Conservation (phyloP, 2,888 invertebrate species). For the Ischnura elegans region DNA sequence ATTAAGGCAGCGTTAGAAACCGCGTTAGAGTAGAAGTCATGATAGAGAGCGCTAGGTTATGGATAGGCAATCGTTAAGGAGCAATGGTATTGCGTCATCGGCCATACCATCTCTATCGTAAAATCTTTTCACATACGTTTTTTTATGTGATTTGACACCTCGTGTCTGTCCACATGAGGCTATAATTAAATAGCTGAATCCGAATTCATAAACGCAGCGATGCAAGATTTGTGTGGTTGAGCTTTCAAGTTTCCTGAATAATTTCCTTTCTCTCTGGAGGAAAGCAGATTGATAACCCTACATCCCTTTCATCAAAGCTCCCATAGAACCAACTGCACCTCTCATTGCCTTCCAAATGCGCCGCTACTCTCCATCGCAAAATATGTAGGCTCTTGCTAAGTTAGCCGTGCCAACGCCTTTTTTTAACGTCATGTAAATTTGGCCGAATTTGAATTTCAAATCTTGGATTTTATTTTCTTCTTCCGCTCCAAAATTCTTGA, state of each 20-base stretch:
- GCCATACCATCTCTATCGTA: too few species aligned
- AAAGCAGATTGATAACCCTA: not conserved
- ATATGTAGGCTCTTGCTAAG: not conserved
- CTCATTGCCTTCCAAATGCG: not conserved
- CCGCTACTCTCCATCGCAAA: not conserved
- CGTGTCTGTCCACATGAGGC: too few species aligned
- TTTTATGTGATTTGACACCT: too few species aligned
- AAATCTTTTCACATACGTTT: too few species aligned
- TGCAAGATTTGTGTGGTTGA: not conserved
- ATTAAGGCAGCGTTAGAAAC: too few species aligned
- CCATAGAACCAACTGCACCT: not conserved
- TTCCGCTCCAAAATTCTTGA: not conserved
- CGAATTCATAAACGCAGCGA: not conserved
- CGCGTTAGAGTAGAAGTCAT: too few species aligned
- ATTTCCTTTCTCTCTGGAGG: not conserved
- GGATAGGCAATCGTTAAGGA: too few species aligned
- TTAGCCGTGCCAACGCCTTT: not conserved
- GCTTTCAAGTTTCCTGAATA: not conserved
- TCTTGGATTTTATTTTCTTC: not conserved
- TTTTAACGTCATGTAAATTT: not conserved
- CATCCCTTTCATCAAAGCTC: not conserved
- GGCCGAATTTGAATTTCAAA: constrained; percentile 10
- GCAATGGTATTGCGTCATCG: too few species aligned
- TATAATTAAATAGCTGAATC: not conserved
- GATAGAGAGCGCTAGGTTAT: too few species aligned